Conservation (phyloP, 1,140 invertebrate genomes). For the Caenorhabditis elegans region DNA sequence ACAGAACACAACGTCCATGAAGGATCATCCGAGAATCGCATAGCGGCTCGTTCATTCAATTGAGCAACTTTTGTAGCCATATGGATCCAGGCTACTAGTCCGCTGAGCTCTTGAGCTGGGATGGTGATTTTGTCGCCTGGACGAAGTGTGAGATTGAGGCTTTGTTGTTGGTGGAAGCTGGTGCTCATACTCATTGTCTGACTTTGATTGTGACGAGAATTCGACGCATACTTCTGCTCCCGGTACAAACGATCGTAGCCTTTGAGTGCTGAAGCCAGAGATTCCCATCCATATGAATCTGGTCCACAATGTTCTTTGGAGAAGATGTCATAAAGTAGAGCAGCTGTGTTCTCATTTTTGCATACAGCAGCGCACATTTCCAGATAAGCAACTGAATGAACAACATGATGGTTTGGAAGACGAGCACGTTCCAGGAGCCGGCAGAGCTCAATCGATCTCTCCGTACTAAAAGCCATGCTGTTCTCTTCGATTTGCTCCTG, state of each 20-base stretch:
- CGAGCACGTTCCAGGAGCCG: conserved; percentile 30
- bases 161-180: neutral
- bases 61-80: conserved; percentile 19
- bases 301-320: neutral
- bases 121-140: conserved; percentile 7
- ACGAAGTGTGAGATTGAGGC: neutral
- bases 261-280: neutral
- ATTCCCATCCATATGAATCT: neutral
- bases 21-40: neutral
- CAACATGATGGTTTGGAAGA: neutral
- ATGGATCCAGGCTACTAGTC: conserved; percentile 22
- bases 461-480: conserved; percentile 12
- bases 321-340: conserved; percentile 32
- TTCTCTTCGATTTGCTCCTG: neutral
- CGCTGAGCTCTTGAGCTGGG: conserved; percentile 4
- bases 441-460: conserved; percentile 34
- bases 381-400: conserved; percentile 27
- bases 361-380: conserved; percentile 30
- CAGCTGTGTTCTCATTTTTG: conserved; percentile 2
- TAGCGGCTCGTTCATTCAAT: neutral
- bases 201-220: conserved; percentile 5
- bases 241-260: neutral
- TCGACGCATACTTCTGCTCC: neutral
- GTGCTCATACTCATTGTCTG: neutral
- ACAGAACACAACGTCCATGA: conserved; percentile 5